Percentiles rank a stretch among this genome's conserved stretches.
Conservation (phyloP, 2,113 vertebrate genomes). For the Oreochromis tanganicae region DNA sequence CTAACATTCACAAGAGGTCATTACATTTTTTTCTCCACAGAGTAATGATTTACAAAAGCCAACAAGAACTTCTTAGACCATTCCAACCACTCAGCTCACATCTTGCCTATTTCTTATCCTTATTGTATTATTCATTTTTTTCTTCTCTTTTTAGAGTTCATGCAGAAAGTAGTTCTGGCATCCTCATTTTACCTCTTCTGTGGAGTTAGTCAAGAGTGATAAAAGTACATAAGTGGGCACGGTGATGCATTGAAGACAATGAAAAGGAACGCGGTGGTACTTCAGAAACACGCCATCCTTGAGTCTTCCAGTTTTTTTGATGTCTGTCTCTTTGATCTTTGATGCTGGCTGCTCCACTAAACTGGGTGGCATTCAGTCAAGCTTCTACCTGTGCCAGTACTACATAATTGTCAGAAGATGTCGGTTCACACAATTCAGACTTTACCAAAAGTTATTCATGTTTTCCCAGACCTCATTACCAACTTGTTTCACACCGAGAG, state of each 20-base stretch:
- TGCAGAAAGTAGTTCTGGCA: background rate
- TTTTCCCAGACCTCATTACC: background rate
- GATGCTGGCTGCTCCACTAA: constrained; percentile 29
- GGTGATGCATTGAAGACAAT: constrained; percentile 12
- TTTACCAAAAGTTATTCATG: background rate
- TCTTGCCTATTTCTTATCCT: background rate
- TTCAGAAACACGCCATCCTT: background rate
- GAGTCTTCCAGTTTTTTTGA: constrained; percentile 27
- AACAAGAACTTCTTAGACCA: background rate
- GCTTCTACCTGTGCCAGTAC: constrained; percentile 23
- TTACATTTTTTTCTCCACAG: background rate
- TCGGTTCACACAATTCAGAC: background rate
- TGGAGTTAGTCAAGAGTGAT: background rate
- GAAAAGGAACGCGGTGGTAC: background rate
- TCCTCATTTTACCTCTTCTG: background rate
- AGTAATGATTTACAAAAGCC: background rate
- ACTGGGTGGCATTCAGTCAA: constrained; percentile 21
- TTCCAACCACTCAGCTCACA: background rate
- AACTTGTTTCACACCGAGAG: background rate
- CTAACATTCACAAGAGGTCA: background rate
- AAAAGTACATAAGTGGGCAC: background rate
- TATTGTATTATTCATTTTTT: background rate
- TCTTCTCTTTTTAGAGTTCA: background rate
- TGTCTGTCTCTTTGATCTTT: constrained; percentile 40
- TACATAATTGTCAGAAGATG: background rate